A percentile compares a stretch with the other conserved stretches of the same genome.
These are phyloP conservation scores for Meganola albula DNA, from an alignment of 2,888 invertebrate species.

Conservation along the genomic window DNA sequence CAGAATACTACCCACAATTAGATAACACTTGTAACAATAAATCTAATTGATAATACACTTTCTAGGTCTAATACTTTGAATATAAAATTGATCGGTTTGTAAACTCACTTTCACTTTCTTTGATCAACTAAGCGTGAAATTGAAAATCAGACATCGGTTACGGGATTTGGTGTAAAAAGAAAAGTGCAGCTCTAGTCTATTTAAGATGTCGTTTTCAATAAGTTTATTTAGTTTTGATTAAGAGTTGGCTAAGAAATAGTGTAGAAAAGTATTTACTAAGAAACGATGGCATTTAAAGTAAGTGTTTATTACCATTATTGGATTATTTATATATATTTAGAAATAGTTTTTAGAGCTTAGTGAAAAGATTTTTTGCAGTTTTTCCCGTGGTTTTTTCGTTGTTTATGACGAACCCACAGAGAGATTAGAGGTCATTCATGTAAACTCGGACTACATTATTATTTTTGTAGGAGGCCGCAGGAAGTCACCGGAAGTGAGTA, in stretches of 20 bases:
- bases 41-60: constrained; percentile 6
- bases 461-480: too few species aligned
- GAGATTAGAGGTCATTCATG: too few species aligned
- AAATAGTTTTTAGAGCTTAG: too few species aligned
- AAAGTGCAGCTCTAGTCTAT: constrained; percentile 38
- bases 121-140: constrained; percentile 58
- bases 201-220: constrained; percentile 35
- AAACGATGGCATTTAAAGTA: constrained; percentile 36
- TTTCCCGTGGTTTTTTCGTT: too few species aligned
- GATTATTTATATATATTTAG: too few species aligned
- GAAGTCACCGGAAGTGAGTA: too few species aligned
- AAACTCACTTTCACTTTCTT: constrained; percentile 58
- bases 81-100: constrained; percentile 18
- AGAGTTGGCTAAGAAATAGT: constrained; percentile 21
- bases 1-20: too few species aligned
- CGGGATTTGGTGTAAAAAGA: constrained; percentile 34
- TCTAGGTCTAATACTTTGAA: constrained; percentile 12
- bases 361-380: too few species aligned
- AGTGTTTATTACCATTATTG: too few species aligned
- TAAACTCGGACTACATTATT: too few species aligned
- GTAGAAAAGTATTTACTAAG: constrained; percentile 11
- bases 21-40: background rate
- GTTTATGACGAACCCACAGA: too few species aligned
- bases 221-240: constrained; percentile 36
- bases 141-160: constrained; percentile 43